Base-by-base conservation (phyloP, 2,888 invertebrate genomes). In the Creontiades dilutus region DNA sequence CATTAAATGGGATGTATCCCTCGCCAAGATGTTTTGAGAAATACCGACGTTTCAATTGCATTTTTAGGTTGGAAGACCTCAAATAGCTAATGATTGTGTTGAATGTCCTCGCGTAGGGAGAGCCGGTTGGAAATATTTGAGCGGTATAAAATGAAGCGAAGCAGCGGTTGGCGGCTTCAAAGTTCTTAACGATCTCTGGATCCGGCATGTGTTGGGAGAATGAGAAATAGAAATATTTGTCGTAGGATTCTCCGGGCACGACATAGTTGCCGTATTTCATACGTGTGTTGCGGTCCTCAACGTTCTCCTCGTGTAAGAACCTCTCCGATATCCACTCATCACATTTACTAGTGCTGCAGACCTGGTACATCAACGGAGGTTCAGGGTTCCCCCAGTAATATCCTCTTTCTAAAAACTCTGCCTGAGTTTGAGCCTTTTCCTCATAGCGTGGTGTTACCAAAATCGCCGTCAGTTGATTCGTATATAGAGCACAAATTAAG, bases 101-200 rank as follows among this genome's bases (percentile, higher is more conserved):
- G 48, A 90, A 57, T n/a, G 82, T n/a, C 68, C 52, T 68, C 0
- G 86, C 14, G 52, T 82, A 90, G 4, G 81, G 52, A 11, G 90
- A 90, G 0, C 90, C 87, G 13, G 12, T n/a, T 47, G 90, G 90
- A 19, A 90, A 88, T 11, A 90, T 48, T 16, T 28, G 81, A n/a
- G 82, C 52, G 23, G 46, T 28, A 48, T 47, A 89, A 23, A 85
- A 89, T 14, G 19, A 27, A 23, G 23, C 7, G 47, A 47, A 89
- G 82, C 89, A 89, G 9, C 46, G 5, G 0, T n/a, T 55, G 11
- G 19, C 84, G 37, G 47, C 55, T 37, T 90, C 90, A 47, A 75
- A 90, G 11, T 90, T 85, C n/a, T 78, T 14, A 13, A 86, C 75
- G n/a, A 85, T 12, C 16, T 86, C 85, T 28, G 85, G n/a, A 0